Conservation (phyloP, 2,113 vertebrate species). For the Bucco capensis region DNA sequence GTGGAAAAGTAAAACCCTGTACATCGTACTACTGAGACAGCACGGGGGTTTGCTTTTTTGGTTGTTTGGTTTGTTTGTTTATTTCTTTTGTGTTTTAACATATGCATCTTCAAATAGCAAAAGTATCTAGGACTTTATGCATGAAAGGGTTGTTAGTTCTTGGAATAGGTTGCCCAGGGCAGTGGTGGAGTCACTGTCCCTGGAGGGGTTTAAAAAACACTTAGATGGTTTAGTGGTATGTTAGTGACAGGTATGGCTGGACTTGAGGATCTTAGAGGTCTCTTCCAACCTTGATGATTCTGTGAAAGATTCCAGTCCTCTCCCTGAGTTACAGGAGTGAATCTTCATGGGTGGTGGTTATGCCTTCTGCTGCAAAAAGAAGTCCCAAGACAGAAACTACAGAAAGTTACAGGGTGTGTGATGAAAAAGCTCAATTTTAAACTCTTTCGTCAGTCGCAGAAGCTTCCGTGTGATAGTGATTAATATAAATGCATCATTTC, state of each 20-base stretch:
- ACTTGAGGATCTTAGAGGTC: no score
- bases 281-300: no score
- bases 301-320: background rate
- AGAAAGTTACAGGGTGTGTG: background rate
- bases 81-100: background rate
- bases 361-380: background rate
- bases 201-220: no score
- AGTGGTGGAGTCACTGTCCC: no score
- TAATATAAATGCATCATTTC: background rate
- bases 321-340: background rate
- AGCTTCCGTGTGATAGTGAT: background rate
- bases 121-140: background rate
- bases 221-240: no score
- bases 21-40: background rate
- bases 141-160: no score
- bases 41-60: no score
- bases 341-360: fast-evolving
- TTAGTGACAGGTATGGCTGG: no score
- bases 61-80: background rate
- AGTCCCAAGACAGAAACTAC: background rate
- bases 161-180: no score
- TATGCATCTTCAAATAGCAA: background rate
- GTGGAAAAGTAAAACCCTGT: background rate
- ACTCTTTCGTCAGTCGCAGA: background rate
- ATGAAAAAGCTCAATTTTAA: background rate